phyloP scores from a whole-genome alignment of 2,113 vertebrate species.

The Tichodroma muraria region DNA sequence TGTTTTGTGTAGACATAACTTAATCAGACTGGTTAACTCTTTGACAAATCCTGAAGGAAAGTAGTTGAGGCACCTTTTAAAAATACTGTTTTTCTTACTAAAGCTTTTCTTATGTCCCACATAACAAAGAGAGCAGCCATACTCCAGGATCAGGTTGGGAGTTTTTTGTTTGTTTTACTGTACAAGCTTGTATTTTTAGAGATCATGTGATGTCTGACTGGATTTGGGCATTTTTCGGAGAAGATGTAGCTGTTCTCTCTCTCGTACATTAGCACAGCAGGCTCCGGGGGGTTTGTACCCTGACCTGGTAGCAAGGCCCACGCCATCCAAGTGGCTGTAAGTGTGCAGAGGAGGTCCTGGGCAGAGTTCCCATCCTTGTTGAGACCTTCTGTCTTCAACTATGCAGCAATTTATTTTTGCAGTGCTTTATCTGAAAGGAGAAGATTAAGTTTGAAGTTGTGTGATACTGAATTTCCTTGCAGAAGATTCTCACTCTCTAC shows the following conservation, averaged over 20 bases:
- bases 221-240: neutral
- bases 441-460: neutral
- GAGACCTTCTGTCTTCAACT: neutral
- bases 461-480: neutral
- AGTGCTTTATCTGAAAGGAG: neutral
- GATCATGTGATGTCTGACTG: neutral
- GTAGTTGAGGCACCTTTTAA: neutral
- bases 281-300: neutral
- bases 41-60: neutral
- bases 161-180: neutral
- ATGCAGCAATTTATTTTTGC: neutral
- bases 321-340: fast-evolving
- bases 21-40: neutral
- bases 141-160: neutral
- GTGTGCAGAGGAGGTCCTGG: neutral
- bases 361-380: neutral
- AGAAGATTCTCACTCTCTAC: neutral
- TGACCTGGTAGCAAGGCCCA: neutral
- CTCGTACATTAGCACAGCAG: neutral
- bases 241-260: neutral
- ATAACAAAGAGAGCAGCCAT: neutral
- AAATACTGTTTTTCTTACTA: neutral
- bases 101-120: neutral
- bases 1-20: neutral
- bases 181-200: neutral